Base-by-base conservation (phyloP, 1,140 invertebrate species). In the Pristionchus pacificus region DNA sequence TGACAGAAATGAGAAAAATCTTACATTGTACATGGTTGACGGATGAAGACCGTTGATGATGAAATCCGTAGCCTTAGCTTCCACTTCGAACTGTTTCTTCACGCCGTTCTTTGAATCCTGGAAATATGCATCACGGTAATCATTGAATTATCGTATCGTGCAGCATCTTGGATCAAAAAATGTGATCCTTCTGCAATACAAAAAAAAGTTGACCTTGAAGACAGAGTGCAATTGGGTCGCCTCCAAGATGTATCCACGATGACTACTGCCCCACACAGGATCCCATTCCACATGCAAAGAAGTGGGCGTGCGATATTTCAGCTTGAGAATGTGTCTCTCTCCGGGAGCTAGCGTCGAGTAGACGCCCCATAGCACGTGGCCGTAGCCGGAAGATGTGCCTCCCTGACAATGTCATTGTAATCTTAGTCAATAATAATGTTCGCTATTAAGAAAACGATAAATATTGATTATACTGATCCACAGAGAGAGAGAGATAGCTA, bases 11-110 rank as follows among this genome's bases (percentile, higher is more conserved):
- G n/a, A n/a, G n/a, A n/a, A n/a, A n/a, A n/a, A n/a, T n/a, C n/a
- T n/a, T n/a, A 83, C 81, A 60, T 83, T 83, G 79, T 83, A 83
- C 27, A 80, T 83, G 10, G 80, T 84, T 13, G 77, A 67, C 10
- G 81, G 81, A 65, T 84, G 75, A 15, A 83, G 66, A 33, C 77
- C 79, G 28, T 64, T 65, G 60, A 83, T 84, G 15, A 78, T 70
- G 57, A 75, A 81, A 24, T 83, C 74, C 19, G 82, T 83, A 28
- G 77, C 72, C 13, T 75, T 72, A 14, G 82, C 67, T 14, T 73
- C 65, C 14, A 83, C 80, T n/a, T 82, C 78, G 61, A 81, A 77
- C 0, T 77, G 65, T 62, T 83, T 83, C 10, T 79, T 73, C 32
- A 72, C 67, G 32, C 74, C 68, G 6, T 79, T 55, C n/a, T 76